Base-by-base conservation (phyloP, 1,140 invertebrate species). In the Pseudomyrmex pallidus region DNA sequence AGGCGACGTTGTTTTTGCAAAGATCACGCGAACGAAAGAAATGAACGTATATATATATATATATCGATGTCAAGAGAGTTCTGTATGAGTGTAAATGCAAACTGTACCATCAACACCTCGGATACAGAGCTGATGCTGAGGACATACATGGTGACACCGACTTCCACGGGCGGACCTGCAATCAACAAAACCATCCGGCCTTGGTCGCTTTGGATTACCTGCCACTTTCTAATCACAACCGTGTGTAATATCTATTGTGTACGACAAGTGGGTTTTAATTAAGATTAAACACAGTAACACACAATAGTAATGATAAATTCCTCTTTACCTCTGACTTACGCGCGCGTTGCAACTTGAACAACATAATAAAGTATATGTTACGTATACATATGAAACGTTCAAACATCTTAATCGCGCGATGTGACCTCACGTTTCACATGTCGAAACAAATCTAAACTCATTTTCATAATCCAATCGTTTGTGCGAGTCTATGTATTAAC, bases 121-220 rank as follows among this genome's bases (percentile, higher is more conserved):
- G 98, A 99, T 95, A 99, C 97, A 94, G 98, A 99, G 96, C 98
- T 98, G 96, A 99, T 99, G 96, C 98, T 98, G 95, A 98, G 97
- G 95, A 99, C 98, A 96, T 98, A 98, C 97, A 99, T 98, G 95
- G 98, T 99, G 95, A 99, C 98, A 94, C 98, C 98, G 93, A 99
- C 98, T 95, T 98, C 97, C 95, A 98, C 98, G 92, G 98, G 98
- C 94, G 97, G 97, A 97, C 98, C 98, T 98, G 97, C 90, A 98
- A 98, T 96, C 95, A 94, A 95, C 87, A 94, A 94, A 95, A 92
- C 92, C 94, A 93, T 94, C 90, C 91, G 89, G 88, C 89, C 92
- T 92, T 93, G 91, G 92, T 93, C 89, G 91, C 90, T 92, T 83
- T 91, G 90, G 35, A 92, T 91, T 90, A 89, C 63, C 87, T 80